phyloP scores from a whole-genome alignment of 1,140 invertebrate genomes.

The Hylaeus anthracinus region DNA sequence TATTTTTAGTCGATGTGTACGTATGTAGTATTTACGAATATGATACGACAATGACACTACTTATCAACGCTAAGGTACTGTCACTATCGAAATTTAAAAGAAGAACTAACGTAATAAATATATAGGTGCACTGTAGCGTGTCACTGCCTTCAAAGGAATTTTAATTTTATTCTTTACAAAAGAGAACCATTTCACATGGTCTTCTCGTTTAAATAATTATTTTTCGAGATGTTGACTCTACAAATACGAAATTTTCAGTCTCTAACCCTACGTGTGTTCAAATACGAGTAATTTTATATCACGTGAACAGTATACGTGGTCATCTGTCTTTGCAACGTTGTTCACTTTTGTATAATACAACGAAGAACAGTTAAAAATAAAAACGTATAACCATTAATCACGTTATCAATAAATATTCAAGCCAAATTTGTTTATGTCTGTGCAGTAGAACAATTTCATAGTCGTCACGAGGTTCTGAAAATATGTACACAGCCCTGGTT shows the following conservation, averaged over 20 bases:
- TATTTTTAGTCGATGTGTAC: constrained; percentile 23
- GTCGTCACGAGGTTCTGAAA: background rate
- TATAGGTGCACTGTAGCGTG: background rate
- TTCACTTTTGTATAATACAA: too few species aligned
- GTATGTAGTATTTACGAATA: background rate
- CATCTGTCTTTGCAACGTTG: background rate
- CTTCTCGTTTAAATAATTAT: background rate
- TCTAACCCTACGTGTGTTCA: background rate
- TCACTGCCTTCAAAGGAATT: background rate
- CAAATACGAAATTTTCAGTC: background rate
- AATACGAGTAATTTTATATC: constrained; percentile 23
- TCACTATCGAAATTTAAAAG: background rate
- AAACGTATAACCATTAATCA: background rate
- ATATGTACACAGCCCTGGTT: background rate
- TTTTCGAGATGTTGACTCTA: background rate
- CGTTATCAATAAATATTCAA: background rate
- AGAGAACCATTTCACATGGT: background rate
- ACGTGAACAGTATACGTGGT: constrained; percentile 26
- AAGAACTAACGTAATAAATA: background rate
- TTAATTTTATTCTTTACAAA: background rate
- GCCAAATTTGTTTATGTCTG: background rate
- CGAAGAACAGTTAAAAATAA: background rate
- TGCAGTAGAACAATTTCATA: background rate
- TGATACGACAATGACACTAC: background rate
- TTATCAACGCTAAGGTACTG: background rate